Conservation (phyloP, 2,797 vertebrate genomes). For the Chromobotia macracanthus region DNA sequence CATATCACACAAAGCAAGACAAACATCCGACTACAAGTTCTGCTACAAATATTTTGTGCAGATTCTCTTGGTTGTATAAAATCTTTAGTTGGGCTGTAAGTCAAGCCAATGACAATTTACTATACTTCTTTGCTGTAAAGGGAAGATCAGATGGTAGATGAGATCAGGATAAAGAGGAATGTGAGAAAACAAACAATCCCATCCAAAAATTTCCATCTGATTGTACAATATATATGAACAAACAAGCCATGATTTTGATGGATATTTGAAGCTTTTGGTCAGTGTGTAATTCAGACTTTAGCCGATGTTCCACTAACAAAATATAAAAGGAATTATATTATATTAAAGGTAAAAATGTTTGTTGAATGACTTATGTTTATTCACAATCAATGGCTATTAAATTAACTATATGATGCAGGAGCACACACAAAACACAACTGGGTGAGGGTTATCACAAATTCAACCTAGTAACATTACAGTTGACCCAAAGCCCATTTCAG, state of each 20-base stretch:
- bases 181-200: neutral
- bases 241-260: neutral
- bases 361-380: neutral
- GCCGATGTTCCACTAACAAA: no score
- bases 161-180: neutral
- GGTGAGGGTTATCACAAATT: no score
- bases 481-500: neutral
- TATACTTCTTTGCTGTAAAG: no score
- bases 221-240: neutral
- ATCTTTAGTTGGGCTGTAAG: no score
- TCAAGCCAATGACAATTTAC: neutral
- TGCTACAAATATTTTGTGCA: no score
- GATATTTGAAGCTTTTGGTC: neutral
- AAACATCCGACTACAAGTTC: no score
- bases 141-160: neutral
- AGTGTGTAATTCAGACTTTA: no score
- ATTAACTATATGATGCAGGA: neutral
- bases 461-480: no score
- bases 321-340: no score
- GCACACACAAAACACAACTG: neutral
- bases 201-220: neutral
- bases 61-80: no score
- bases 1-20: no score
- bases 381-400: neutral
- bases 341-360: no score